Evolutionary conservation across 2,113 vertebrate genomes (phyloP).

Genomic region (Lagopus leucura): DNA sequence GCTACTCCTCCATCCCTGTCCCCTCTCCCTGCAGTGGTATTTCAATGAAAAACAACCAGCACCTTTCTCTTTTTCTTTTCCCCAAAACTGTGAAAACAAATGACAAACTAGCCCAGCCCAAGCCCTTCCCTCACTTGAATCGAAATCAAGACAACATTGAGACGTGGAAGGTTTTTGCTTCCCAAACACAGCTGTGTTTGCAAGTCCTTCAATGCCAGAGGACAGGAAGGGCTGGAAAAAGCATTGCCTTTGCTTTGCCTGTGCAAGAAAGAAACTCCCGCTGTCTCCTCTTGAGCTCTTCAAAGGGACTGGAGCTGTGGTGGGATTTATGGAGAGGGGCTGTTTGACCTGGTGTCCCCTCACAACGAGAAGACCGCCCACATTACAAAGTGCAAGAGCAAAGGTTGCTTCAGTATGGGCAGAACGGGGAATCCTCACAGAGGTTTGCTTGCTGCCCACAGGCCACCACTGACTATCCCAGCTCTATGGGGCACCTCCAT

Average conservation of each 20-base stretch:
- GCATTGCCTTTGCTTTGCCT: accelerated
- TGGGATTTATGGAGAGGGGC: not conserved
- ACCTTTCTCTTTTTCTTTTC: no score
- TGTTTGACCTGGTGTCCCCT: not conserved
- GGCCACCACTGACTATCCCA: not conserved
- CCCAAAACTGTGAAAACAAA: conserved; percentile 35
- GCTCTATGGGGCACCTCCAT: not conserved
- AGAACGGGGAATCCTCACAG: accelerated
- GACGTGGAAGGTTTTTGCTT: not conserved
- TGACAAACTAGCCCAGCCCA: not conserved
- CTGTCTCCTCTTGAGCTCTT: not conserved
- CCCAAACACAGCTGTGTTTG: conserved; percentile 64
- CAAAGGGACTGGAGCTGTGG: not conserved
- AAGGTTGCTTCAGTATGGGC: accelerated
- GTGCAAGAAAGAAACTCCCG: not conserved
- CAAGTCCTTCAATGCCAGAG: not conserved
- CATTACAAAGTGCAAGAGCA: not conserved
- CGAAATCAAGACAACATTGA: not conserved
- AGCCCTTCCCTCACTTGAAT: conserved; percentile 7
- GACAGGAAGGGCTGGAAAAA: not conserved
- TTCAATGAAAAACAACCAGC: conserved; percentile 17
- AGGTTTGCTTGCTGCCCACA: not conserved
- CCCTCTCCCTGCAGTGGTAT: not conserved
- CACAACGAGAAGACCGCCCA: not conserved
- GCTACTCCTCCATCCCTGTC: not conserved